Evolutionary conservation across 2,797 vertebrate species (phyloP), one percentile per base, ranked within the genome.

Genomic region (Trichosurus vulpecula): DNA sequence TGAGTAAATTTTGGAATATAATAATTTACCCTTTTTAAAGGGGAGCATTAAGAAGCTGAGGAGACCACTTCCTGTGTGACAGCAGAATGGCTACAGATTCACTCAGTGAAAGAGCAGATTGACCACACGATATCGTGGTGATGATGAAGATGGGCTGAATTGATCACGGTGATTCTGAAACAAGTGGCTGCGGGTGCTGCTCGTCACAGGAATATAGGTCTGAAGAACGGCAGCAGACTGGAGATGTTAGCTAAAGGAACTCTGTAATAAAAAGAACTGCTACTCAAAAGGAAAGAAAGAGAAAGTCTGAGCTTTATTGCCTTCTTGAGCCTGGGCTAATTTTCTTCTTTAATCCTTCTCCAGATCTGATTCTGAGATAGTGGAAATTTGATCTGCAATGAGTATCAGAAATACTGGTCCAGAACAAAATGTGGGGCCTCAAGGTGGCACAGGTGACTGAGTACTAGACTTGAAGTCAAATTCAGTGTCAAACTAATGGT

Each of bases 1-100:
- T 51, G 6, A 90, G 91, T 56, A 27, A 94, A 10, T 10, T 90
- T 57, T 56, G 11, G 61, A n/a, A 66, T 2, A n/a, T 66, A 90
- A 92, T 74, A 94, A 56, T 90, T 52, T 54, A 81, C 25, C 35
- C 61, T 22, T 74, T 90, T n/a, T 56, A 52, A 93, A 92, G 53
- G 27, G 6, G 30, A 51, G 31, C 0, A 35, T 19, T n/a, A 66
- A 66, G 13, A 6, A 5, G 1, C 29, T 6, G 12, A 51, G 66
- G 4, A 53, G 56, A 57, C 47, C 47, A 10, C 4, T 25, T 90
- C 53, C 19, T 94, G 9, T 31, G 51, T 55, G 81, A 91, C 1
- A 29, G 13, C 1, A 31, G 14, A 30, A 93, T 12, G 30, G 6
- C 29, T 93, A 10, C 35, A 54, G 90, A 92, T 91, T 52, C 89